phyloP scores from a whole-genome alignment of 2,797 vertebrate genomes.

The Lepilemur septentrionalis region DNA sequence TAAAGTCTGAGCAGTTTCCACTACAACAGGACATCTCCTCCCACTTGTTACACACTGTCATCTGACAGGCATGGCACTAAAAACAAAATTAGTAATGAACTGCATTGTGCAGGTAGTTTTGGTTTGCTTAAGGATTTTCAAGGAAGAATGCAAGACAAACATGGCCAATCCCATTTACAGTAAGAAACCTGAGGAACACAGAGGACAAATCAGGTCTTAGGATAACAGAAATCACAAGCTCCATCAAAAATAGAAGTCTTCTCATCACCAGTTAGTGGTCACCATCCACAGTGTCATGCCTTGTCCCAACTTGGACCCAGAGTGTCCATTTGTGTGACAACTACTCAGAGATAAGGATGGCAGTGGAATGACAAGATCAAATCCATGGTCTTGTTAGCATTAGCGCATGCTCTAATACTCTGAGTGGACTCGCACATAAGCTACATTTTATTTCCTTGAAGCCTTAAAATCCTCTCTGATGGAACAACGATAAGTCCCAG shows the following conservation, averaged over 20 bases:
- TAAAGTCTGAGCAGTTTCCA: not conserved
- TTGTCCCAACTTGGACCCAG: not conserved
- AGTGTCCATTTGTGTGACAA: not conserved
- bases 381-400: not conserved
- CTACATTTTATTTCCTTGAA: constrained; percentile 21
- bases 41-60: not conserved
- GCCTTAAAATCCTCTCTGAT: not conserved
- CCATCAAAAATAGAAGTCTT: not conserved
- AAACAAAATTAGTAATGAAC: not conserved
- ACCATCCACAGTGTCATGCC: not conserved
- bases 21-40: not conserved
- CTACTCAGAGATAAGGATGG: not conserved
- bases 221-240: not conserved
- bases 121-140: not conserved
- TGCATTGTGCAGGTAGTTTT: not conserved
- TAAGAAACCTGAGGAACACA: not conserved
- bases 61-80: not conserved
- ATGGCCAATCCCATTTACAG: not conserved
- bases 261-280: not conserved
- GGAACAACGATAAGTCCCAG: not conserved
- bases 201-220: not conserved
- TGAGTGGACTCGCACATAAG: not conserved
- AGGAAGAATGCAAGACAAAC: constrained; percentile 11
- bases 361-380: not conserved
- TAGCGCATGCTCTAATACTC: not conserved